These are phyloP conservation scores for Setophaga petechia DNA, from an alignment of 2,113 vertebrate species.

Conservation along the genomic window DNA sequence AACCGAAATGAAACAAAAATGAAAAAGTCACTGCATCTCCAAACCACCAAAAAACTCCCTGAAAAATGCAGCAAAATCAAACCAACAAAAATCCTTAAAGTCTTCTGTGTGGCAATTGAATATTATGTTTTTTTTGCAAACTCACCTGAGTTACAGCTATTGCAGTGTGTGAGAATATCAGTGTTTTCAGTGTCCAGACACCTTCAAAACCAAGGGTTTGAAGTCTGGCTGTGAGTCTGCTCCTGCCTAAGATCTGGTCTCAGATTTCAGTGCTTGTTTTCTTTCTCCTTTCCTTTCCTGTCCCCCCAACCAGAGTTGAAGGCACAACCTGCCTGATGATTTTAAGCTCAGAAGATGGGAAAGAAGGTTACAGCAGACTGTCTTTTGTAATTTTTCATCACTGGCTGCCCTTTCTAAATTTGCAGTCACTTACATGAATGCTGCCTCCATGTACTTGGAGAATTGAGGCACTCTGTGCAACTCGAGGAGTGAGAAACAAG, in stretches of 20 bases:
- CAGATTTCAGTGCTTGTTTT: background rate
- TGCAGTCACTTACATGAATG: accelerated
- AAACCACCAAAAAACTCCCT: background rate
- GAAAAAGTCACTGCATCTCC: background rate
- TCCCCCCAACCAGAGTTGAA: background rate
- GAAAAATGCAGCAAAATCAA: background rate
- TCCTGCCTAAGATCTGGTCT: background rate
- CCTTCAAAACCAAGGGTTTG: background rate
- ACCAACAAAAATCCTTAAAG: background rate
- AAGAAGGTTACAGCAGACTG: background rate
- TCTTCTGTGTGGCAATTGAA: background rate
- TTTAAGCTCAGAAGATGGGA: background rate
- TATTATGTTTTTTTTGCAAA: background rate
- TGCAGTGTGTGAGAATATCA: background rate
- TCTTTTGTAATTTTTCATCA: background rate
- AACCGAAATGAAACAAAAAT: background rate
- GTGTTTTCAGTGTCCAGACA: background rate
- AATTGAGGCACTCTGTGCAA: background rate
- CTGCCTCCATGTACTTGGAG: background rate
- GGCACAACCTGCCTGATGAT: background rate
- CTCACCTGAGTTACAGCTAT: background rate
- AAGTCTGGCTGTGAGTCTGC: background rate
- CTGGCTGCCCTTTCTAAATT: background rate
- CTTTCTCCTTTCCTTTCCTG: background rate
- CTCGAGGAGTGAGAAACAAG: background rate